These are phyloP conservation scores for Tuta absoluta DNA, from an alignment of 2,888 invertebrate species.

Conservation along the genomic window DNA sequence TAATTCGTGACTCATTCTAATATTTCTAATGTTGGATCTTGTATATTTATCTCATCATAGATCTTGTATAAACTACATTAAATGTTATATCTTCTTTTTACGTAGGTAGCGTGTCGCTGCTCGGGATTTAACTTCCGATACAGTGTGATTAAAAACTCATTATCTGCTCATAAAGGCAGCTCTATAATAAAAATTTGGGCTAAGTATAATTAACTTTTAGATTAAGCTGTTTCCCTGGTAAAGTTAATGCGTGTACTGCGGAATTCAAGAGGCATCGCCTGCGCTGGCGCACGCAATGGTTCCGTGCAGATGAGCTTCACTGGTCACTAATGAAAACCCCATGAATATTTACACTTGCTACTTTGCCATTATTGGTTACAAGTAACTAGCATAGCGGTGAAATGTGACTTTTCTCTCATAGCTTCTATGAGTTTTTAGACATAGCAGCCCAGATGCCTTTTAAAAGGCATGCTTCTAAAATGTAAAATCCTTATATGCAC, in stretches of 20 bases:
- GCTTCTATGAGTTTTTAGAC: too few species aligned
- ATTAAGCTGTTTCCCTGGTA: conserved; percentile 18
- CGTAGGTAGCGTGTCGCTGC: background rate
- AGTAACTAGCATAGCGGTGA: background rate
- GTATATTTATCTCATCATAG: background rate
- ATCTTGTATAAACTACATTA: background rate
- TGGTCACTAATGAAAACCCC: conserved; percentile 25
- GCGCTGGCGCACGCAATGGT: conserved; percentile 52
- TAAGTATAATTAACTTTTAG: background rate
- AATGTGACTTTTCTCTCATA: too few species aligned
- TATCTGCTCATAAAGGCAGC: background rate
- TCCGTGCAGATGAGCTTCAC: conserved; percentile 45
- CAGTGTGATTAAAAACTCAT: conserved; percentile 3
- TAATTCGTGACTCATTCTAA: conserved; percentile 38
- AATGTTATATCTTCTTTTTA: background rate
- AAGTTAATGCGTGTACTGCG: conserved; percentile 12
- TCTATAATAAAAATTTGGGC: background rate
- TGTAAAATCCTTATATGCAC: too few species aligned
- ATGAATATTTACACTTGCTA: conserved; percentile 25
- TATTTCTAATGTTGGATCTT: background rate
- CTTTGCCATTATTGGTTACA: background rate
- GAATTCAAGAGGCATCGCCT: conserved; percentile 44
- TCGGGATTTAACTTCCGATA: background rate
- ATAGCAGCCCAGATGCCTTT: too few species aligned
- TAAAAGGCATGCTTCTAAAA: too few species aligned